Evolutionary conservation across 2,113 vertebrate species (phyloP).

Genomic region (Carassius gibelio): DNA sequence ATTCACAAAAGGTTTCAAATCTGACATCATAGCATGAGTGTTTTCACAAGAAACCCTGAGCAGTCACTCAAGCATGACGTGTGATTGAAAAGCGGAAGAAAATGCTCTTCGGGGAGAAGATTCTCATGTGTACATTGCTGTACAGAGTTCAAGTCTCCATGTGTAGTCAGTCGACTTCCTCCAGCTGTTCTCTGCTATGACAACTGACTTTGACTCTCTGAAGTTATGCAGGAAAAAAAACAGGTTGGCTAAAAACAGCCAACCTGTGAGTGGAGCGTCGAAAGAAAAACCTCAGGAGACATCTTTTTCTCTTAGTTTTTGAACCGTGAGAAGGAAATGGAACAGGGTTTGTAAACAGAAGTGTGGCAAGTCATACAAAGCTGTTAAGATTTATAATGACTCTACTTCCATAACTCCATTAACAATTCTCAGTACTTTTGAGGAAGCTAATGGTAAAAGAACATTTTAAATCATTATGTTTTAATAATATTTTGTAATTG

Average conservation of each 20-base stretch:
- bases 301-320: not conserved
- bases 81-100: not conserved
- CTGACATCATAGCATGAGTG: not conserved
- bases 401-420: not conserved
- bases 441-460: not conserved
- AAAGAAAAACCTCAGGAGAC: not conserved
- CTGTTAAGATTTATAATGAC: not conserved
- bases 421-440: not conserved
- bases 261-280: not conserved
- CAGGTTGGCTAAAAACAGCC: slow-evolving; percentile 60
- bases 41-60: not conserved
- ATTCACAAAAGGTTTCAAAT: not conserved
- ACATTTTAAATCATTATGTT: not conserved
- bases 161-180: not conserved
- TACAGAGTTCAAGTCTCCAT: not conserved
- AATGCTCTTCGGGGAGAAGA: not conserved
- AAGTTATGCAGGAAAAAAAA: slow-evolving; percentile 49
- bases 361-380: not conserved
- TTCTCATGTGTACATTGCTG: not conserved
- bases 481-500: not conserved
- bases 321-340: not conserved
- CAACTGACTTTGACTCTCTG: slow-evolving; percentile 48
- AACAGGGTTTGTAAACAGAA: not conserved
- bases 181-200: slow-evolving; percentile 46
- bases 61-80: not conserved